Base-by-base conservation (phyloP, 2,113 vertebrate species). In the Aphelocoma coerulescens region DNA sequence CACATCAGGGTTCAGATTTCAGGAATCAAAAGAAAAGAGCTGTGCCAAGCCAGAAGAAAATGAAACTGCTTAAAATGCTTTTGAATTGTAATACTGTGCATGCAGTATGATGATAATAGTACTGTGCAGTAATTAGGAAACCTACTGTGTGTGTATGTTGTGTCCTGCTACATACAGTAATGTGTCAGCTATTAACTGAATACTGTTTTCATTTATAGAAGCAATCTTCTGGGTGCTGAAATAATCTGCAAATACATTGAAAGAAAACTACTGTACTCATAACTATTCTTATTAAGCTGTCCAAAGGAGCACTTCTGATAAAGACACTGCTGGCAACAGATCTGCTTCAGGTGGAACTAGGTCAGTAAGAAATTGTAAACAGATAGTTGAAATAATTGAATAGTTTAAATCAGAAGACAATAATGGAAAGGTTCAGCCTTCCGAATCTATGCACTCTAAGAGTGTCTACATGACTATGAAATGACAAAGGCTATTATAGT, bases 1-100 rank as follows among this genome's bases (percentile, higher is more conserved):
- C 74, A 82, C 75, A 91, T 91, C 74, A 85, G 62, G 63, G 89
- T 91, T 95, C 87, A 85, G 58, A 87, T 90, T 88, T 88, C 74
- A 88, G 79, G 80, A 93, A 84, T 82, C 66, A 78, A 91, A 94
- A 78, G 51, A 78, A 91, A 82, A 92, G 52, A 55, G 27, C 54
- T 65, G 9, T 85, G 51, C 72, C 68, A 91, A 93, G 52, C 39
- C 59, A 75, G 28, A 87, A 89, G 72, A 91, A 95, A 91, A 90
- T 28, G 20, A 77, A 28, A 22, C 57, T 37, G 61, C 81, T 81
- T 55, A 24, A 75, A 85, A 90, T 78, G 71, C 27, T 88, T 85
- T 96, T 75, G n/a, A 85, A 67, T 39, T 84, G 51, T 81, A 81
- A 35, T 49, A 88, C 46, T 68, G 51, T 21, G 51, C 16, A n/a